phyloP scores from a whole-genome alignment of 1,140 invertebrate genomes.

The Daktulosphaira vitifoliae region DNA sequence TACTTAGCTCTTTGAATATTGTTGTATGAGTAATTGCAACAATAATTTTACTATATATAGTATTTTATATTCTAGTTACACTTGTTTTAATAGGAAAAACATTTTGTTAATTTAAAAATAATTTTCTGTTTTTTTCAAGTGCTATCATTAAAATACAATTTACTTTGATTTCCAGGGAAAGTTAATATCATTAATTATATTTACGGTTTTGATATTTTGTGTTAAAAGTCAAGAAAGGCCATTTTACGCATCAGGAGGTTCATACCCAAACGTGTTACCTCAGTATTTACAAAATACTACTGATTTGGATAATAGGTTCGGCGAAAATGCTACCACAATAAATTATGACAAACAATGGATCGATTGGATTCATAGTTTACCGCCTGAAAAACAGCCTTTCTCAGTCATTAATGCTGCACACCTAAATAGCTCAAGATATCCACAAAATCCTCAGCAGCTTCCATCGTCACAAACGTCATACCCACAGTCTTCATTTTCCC shows the following conservation, averaged over 20 bases:
- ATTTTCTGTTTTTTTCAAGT: too few species aligned
- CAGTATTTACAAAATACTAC: background rate
- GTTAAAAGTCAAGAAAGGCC: conserved; percentile 1
- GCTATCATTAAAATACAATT: too few species aligned
- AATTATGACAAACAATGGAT: background rate
- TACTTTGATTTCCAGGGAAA: too few species aligned
- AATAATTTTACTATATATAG: too few species aligned
- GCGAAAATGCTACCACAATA: background rate
- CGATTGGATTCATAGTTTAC: background rate
- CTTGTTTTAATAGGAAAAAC: too few species aligned
- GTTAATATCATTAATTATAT: background rate
- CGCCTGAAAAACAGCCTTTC: conserved; percentile 16
- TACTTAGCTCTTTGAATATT: too few species aligned
- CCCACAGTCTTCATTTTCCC: too few species aligned
- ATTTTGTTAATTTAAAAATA: too few species aligned
- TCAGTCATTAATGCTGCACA: background rate
- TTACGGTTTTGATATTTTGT: background rate
- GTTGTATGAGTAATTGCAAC: too few species aligned
- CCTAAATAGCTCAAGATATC: background rate
- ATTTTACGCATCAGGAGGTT: conserved; percentile 5
- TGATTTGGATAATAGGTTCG: background rate
- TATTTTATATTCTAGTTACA: too few species aligned
- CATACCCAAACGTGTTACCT: background rate
- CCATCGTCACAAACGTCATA: too few species aligned
- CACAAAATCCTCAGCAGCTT: background rate